Evolutionary conservation across 2,797 vertebrate genomes (phyloP), one percentile per base, ranked within the genome.

Genomic region (Acridotheres tristis): DNA sequence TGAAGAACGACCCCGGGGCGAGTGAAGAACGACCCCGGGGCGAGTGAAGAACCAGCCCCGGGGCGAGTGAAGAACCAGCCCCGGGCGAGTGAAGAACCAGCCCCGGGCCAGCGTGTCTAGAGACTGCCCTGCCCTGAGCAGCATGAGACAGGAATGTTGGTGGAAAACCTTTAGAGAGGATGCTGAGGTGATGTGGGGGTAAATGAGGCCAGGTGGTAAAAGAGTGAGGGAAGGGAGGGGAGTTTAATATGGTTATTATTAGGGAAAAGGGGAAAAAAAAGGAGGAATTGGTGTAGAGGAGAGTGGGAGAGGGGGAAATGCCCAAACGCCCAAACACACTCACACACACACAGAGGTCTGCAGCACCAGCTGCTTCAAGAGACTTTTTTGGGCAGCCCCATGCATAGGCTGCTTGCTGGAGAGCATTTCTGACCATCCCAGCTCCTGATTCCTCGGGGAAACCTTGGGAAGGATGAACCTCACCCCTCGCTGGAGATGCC

Each of bases 381-480:
- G 88, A 89, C 32, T 96, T 85, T 96, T 85, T 92, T 95, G 57
- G 38, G 94, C 93, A 96, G 61, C 80, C 66, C 43, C 82, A 94
- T 93, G 88, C 26, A 7, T 8, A 93, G 96, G 93, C 94, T 97
- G 94, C 77, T 89, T 77, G 80, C 95, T 96, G 97, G 97, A 94
- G 93, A 94, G 74, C 75, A 77, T 90, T 95, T 95, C 94, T 83
- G 85, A 97, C 78, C 90, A 62, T 62, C 80, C 32, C 89, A 95
- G 86, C 91, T 97, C 91, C 96, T 85, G 83, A 82, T 97, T 97
- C 93, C 85, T 80, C 79, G 93, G 76, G 89, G 85, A 96, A 96
- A 92, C 83, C 93, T 89, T 89, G 85, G 77, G 69, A 69, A 89
- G 84, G 59, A 96, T 80, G 91, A 95, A 96, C 34, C 38, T 13